Evolutionary conservation across 2,113 vertebrate genomes (phyloP).

Genomic region (Smithornis capensis): DNA sequence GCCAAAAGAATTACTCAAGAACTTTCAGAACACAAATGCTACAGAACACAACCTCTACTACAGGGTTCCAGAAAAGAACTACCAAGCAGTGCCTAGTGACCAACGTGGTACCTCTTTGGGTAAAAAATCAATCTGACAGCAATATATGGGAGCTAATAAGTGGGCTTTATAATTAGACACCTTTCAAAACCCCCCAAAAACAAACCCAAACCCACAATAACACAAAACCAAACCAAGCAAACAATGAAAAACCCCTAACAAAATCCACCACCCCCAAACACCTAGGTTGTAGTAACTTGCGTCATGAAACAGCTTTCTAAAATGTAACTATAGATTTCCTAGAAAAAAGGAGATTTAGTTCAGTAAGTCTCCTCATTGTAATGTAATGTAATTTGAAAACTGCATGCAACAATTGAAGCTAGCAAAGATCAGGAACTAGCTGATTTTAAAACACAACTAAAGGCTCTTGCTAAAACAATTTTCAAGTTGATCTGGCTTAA

Average conservation of each 20-base stretch:
- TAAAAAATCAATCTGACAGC: neutral
- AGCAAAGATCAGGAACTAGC: neutral
- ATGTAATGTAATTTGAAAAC: neutral
- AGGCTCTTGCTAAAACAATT: neutral
- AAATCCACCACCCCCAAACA: fast-evolving
- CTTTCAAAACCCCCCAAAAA: neutral
- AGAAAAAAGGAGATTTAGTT: neutral
- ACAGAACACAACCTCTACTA: neutral
- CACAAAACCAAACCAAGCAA: neutral
- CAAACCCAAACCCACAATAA: neutral
- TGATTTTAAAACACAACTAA: neutral
- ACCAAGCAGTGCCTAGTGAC: neutral
- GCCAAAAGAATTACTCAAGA: neutral
- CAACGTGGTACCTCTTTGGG: neutral
- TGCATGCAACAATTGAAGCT: neutral
- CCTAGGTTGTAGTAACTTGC: neutral
- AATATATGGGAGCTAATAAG: neutral
- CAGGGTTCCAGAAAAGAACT: neutral
- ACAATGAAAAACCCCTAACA: neutral
- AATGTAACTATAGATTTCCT: neutral
- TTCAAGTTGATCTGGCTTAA: neutral
- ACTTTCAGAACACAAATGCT: neutral
- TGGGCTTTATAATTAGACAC: neutral
- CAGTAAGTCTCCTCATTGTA: neutral
- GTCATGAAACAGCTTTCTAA: neutral